These are phyloP conservation scores for Metacarcinus magister DNA, from an alignment of 2,888 invertebrate genomes.

Conservation along the genomic window DNA sequence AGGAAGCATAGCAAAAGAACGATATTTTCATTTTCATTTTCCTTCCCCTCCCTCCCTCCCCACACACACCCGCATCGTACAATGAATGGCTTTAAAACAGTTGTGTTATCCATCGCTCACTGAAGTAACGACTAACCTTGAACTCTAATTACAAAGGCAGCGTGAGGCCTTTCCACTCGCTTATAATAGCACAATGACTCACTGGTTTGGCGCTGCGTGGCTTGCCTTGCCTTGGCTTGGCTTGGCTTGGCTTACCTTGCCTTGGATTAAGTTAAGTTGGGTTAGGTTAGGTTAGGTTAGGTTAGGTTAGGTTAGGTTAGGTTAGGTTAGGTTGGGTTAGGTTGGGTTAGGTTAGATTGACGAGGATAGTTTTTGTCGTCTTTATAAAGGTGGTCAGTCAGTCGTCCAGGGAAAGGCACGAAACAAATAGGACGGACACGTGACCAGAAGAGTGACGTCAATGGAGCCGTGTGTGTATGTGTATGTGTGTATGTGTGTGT, in stretches of 20 bases:
- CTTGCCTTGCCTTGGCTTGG: background rate
- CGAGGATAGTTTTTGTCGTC: too few species aligned
- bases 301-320: too few species aligned
- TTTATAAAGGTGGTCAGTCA: background rate
- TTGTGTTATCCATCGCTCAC: background rate
- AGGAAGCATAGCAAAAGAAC: background rate
- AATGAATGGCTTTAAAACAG: background rate
- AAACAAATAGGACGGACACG: background rate
- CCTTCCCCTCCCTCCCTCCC: background rate
- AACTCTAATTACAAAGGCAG: background rate
- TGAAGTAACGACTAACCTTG: background rate
- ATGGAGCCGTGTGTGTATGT: background rate
- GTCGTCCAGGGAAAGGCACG: background rate
- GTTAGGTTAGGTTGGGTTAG: too few species aligned
- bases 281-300: too few species aligned
- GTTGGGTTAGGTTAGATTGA: too few species aligned
- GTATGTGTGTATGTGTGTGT: background rate
- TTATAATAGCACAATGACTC: background rate
- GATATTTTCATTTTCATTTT: background rate
- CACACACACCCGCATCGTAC: constrained; percentile 27
- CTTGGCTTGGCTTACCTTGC: background rate
- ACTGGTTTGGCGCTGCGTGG: background rate
- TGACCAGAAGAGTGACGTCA: background rate
- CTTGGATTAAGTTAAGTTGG: too few species aligned
- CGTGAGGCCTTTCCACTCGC: background rate